Evolutionary conservation across 2,888 invertebrate genomes (phyloP).

Genomic region (Ariolimax columbianus): DNA sequence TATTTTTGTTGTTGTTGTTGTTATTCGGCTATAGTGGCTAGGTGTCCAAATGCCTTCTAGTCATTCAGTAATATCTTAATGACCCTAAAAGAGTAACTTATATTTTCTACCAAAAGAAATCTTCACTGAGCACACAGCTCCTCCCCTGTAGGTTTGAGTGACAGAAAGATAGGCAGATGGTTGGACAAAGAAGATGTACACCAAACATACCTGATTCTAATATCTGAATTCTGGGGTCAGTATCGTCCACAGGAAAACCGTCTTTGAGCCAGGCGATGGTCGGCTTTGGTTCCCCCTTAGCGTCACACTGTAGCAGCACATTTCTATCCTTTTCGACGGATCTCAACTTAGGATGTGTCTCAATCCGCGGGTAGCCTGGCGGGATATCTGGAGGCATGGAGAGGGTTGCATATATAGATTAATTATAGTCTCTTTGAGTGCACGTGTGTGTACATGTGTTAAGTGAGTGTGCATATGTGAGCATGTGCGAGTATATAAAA

Average conservation of each 20-base stretch:
- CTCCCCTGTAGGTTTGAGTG: too few species aligned
- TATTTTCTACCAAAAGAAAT: too few species aligned
- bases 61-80: too few species aligned
- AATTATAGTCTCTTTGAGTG: background rate
- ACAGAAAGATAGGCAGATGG: background rate
- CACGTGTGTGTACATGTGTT: too few species aligned
- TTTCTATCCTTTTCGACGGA: conserved; percentile 97
- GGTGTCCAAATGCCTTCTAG: too few species aligned
- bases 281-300: conserved; percentile 88
- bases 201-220: conserved; percentile 61
- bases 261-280: conserved; percentile 96
- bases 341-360: conserved; percentile 91
- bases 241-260: conserved; percentile 87
- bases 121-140: too few species aligned
- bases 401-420: background rate
- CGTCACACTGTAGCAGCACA: conserved; percentile 92
- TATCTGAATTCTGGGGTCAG: conserved; percentile 72
- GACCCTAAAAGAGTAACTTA: too few species aligned
- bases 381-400: conserved; percentile 87
- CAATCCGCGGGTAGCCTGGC: conserved; percentile 93
- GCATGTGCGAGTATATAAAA: too few species aligned
- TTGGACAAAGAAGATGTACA: background rate
- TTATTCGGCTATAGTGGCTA: too few species aligned
- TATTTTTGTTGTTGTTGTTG: too few species aligned
- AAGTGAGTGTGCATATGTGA: too few species aligned